phyloP scores from a whole-genome alignment of 2,888 invertebrate genomes.

The Tetrapedia diversipes region DNA sequence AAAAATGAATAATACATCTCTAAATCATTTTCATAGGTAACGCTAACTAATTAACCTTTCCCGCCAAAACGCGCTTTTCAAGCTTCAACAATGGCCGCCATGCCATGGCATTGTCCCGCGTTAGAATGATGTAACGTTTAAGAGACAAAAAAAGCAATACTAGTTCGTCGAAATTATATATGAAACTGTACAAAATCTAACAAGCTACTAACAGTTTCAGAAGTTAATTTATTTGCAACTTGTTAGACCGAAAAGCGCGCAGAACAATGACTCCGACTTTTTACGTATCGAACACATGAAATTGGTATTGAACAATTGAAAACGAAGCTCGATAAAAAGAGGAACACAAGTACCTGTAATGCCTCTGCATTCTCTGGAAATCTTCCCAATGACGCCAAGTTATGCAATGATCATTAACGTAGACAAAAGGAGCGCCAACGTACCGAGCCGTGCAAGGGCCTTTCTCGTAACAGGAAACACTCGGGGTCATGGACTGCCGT shows the following conservation, averaged over 20 bases:
- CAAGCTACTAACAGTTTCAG: no score
- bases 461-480: conserved; percentile 73
- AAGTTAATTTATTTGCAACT: background rate
- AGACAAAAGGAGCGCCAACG: conserved; percentile 45
- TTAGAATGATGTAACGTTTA: no score
- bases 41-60: background rate
- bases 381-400: conserved; percentile 31
- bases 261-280: background rate
- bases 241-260: background rate
- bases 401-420: conserved; percentile 40
- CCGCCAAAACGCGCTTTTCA: background rate
- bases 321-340: background rate
- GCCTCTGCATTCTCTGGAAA: background rate
- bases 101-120: no score
- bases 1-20: no score
- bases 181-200: no score
- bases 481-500: conserved; percentile 74
- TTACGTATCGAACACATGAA: background rate
- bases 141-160: background rate
- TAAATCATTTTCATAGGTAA: no score
- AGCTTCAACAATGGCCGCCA: background rate
- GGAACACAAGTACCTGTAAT: background rate
- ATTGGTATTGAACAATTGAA: background rate
- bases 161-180: background rate
- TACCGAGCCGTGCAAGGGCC: conserved; percentile 48